A percentile compares a stretch with the other conserved stretches of the same genome.
phyloP scores from a whole-genome alignment of 2,888 invertebrate species.

The Drosophila lutescens region DNA sequence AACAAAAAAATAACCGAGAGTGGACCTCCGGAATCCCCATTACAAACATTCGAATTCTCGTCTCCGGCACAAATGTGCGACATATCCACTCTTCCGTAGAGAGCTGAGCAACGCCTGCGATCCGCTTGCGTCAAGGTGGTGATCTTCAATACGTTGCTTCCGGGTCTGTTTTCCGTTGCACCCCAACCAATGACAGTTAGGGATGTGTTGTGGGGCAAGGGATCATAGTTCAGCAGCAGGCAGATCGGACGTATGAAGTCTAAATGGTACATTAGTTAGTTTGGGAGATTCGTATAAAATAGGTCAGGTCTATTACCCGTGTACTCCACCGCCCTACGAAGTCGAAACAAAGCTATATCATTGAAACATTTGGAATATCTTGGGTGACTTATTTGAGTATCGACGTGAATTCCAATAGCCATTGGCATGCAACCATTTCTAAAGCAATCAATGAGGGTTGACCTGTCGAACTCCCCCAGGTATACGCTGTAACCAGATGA shows the following conservation, averaged over 20 bases:
- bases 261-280: neutral
- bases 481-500: neutral
- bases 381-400: conserved; percentile 2
- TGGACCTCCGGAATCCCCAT: conserved; percentile 9
- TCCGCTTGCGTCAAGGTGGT: neutral
- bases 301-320: neutral
- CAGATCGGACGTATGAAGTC: conserved; percentile 2
- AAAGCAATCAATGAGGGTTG: neutral
- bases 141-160: neutral
- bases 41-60: neutral
- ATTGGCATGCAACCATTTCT: neutral
- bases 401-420: neutral
- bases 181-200: conserved; percentile 8
- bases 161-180: neutral
- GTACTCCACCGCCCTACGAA: neutral
- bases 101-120: neutral
- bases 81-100: neutral
- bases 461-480: conserved; percentile 3
- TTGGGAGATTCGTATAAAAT: fast-evolving
- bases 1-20: neutral
- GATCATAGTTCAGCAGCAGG: conserved; percentile 7
- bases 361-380: neutral
- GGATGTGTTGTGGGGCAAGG: neutral
- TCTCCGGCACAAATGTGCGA: conserved; percentile 11
- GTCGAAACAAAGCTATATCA: conserved; percentile 10